A percentile compares a stretch with the other conserved stretches of the same genome.
phyloP scores from a whole-genome alignment of 2,888 invertebrate species.

The Neoscelio sp. region DNA sequence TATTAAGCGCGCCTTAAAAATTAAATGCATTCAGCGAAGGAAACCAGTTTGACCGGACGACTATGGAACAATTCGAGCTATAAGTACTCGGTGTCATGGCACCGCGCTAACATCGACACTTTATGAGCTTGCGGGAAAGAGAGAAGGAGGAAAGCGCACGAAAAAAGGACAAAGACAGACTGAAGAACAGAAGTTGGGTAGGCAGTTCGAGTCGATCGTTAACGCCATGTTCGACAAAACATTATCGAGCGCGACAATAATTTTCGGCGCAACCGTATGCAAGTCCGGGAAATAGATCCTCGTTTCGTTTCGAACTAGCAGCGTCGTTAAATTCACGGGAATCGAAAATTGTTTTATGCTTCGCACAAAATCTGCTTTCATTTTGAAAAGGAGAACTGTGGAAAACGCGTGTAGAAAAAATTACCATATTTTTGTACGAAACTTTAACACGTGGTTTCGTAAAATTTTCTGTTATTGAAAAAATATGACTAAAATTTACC shows the following conservation, averaged over 20 bases:
- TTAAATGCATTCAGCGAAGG: slow-evolving; percentile 21
- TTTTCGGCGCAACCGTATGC: slow-evolving; percentile 18
- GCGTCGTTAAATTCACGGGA: slow-evolving; percentile 30
- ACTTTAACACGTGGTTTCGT: too few relatives aligned
- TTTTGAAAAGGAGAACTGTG: too few relatives aligned
- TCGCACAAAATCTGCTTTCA: too few relatives aligned
- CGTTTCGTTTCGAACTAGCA: slow-evolving; percentile 27
- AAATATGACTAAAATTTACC: too few relatives aligned
- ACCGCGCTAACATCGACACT: slow-evolving; percentile 55
- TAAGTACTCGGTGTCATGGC: slow-evolving; percentile 44
- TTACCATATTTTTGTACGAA: too few relatives aligned
- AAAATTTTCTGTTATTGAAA: too few relatives aligned
- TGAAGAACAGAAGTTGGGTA: slow-evolving; percentile 35
- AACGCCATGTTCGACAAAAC: slow-evolving; percentile 51
- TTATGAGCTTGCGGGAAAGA: slow-evolving; percentile 41
- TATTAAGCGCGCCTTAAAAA: slow-evolving; percentile 23
- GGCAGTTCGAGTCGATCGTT: slow-evolving; percentile 33
- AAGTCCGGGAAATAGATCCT: slow-evolving; percentile 40
- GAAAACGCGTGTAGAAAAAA: too few relatives aligned
- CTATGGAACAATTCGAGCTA: slow-evolving; percentile 56
- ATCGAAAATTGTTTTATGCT: too few relatives aligned
- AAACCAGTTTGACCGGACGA: slow-evolving; percentile 60
- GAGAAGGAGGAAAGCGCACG: slow-evolving; percentile 28
- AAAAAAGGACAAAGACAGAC: slow-evolving; percentile 15
- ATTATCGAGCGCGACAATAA: slow-evolving; percentile 37